Conservation (phyloP, 2,888 invertebrate genomes). For the Drosophila merina region DNA sequence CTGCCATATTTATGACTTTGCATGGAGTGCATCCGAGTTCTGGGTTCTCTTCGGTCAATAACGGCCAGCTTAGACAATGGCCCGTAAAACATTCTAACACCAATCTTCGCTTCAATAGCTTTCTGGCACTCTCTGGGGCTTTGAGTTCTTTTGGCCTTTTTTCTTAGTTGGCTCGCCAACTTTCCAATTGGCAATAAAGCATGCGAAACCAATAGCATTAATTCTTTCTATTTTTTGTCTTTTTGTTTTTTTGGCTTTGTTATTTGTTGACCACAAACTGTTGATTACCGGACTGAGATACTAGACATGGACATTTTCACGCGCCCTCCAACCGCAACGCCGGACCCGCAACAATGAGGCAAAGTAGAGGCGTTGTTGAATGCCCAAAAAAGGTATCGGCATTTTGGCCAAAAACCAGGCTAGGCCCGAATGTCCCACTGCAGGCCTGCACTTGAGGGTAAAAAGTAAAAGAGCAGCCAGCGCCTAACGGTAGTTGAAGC, state of each 20-base stretch:
- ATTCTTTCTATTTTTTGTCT: conserved; percentile 31
- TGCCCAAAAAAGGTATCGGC: conserved; percentile 74
- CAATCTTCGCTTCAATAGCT: conserved; percentile 54
- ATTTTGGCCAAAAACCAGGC: conserved; percentile 44
- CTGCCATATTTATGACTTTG: conserved; percentile 66
- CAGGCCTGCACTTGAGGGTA: conserved; percentile 20
- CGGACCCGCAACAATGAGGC: conserved; percentile 57
- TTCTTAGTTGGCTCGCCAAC: conserved; percentile 52
- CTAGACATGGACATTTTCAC: conserved; percentile 70
- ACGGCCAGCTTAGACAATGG: conserved; percentile 71
- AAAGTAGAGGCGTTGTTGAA: conserved; percentile 73
- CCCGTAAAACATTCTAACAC: conserved; percentile 77
- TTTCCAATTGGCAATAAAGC: conserved; percentile 80
- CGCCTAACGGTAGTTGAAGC: conserved; percentile 73
- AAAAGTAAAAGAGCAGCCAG: conserved; percentile 60
- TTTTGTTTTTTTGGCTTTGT: conserved; percentile 29
- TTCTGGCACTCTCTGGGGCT: conserved; percentile 43
- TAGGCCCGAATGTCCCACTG: conserved; percentile 7
- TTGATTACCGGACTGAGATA: conserved; percentile 72
- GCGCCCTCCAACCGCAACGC: conserved; percentile 62
- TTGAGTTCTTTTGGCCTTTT: conserved; percentile 12
- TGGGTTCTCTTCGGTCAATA: conserved; percentile 49
- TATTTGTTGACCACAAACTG: conserved; percentile 73
- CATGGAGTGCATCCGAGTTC: conserved; percentile 37
- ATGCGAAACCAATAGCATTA: conserved; percentile 73